Percentiles rank a stretch among this genome's conserved stretches.
phyloP scores from a whole-genome alignment of 2,113 vertebrate genomes.

The Tamias sibiricus region DNA sequence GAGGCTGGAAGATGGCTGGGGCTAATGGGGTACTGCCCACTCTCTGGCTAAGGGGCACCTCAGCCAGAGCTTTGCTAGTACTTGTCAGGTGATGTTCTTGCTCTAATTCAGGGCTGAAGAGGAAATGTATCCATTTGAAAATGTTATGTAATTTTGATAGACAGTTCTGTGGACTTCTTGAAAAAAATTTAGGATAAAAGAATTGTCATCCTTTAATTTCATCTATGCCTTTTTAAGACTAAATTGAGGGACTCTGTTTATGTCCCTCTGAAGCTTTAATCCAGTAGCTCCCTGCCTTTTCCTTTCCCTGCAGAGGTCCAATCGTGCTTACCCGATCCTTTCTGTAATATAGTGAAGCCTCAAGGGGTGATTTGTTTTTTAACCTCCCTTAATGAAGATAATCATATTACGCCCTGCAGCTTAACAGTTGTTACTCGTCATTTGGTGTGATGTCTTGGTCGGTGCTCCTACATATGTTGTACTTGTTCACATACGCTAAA shows the following conservation, averaged over 20 bases:
- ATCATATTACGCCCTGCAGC: background rate
- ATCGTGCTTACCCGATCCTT: background rate
- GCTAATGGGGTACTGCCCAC: background rate
- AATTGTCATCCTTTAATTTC: background rate
- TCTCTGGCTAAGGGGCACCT: background rate
- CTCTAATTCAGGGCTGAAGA: background rate
- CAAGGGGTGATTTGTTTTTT: slow-evolving; percentile 25
- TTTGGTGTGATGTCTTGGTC: slow-evolving; percentile 50
- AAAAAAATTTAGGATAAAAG: background rate
- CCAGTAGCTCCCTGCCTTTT: background rate
- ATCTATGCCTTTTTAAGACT: background rate
- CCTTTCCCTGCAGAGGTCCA: background rate
- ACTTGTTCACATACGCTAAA: slow-evolving; percentile 47
- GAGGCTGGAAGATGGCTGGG: background rate
- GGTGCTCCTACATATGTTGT: slow-evolving; percentile 13
- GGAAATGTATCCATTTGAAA: background rate
- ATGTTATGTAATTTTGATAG: background rate
- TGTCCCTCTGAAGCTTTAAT: background rate
- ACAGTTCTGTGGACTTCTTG: background rate
- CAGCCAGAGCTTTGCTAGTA: background rate
- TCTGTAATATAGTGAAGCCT: background rate
- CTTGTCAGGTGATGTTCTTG: background rate
- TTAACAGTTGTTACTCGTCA: slow-evolving; percentile 48
- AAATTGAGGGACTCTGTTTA: background rate
- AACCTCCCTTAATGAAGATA: slow-evolving; percentile 26